Conservation (phyloP, 2,113 vertebrate species). For the Chloropsis hardwickii region DNA sequence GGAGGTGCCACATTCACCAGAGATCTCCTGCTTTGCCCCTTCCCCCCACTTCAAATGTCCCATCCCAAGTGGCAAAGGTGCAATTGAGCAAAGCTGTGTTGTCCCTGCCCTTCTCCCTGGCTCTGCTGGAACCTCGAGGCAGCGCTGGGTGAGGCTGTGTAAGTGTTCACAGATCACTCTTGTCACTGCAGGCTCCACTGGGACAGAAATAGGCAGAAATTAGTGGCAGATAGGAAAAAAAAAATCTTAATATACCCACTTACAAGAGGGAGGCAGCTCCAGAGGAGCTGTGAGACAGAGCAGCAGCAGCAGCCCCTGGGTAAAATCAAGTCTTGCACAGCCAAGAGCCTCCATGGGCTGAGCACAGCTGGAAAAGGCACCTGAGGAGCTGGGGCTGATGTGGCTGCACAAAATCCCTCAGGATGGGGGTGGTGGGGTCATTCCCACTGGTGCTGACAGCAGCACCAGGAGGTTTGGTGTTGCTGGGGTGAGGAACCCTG, state of each 20-base stretch:
- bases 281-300: slow-evolving; percentile 15
- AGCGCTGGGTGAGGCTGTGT: rapidly evolving
- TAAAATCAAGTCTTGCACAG: background rate
- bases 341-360: background rate
- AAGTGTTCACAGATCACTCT: background rate
- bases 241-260: slow-evolving; percentile 40
- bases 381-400: background rate
- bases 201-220: slow-evolving; percentile 58
- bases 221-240: background rate
- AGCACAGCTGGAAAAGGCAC: background rate
- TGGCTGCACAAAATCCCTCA: background rate
- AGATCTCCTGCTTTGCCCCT: background rate
- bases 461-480: background rate
- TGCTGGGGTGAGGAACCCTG: background rate
- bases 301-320: slow-evolving; percentile 15
- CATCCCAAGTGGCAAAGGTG: rapidly evolving
- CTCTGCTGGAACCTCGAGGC: background rate
- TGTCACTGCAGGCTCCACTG: slow-evolving; percentile 22
- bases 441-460: background rate
- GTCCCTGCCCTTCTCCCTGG: background rate
- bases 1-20: background rate
- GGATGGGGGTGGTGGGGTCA: background rate
- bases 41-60: background rate
- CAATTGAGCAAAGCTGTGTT: background rate
- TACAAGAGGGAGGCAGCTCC: slow-evolving; percentile 7